Percentiles rank a stretch among this genome's conserved stretches.
phyloP scores from a whole-genome alignment of 2,113 vertebrate species.

The Dromas ardeola region DNA sequence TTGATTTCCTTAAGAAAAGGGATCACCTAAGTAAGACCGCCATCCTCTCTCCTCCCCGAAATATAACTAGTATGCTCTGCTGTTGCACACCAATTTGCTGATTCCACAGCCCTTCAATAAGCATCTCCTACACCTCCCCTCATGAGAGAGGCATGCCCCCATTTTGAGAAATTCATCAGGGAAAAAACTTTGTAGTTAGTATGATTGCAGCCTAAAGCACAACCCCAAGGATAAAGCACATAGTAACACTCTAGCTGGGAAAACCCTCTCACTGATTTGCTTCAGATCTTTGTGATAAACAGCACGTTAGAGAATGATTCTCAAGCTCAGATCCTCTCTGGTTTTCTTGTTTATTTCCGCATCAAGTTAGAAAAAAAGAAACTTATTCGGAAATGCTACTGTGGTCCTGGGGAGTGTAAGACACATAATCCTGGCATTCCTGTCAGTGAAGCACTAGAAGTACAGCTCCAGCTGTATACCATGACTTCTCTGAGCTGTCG shows the following conservation, averaged over 20 bases:
- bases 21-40: not conserved
- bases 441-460: not conserved
- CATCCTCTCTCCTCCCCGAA: accelerated
- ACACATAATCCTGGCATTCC: not conserved
- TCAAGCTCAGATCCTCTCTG: not conserved
- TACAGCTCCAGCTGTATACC: not conserved
- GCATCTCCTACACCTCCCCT: not conserved
- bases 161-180: not conserved
- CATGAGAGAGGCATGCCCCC: not conserved
- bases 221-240: not conserved
- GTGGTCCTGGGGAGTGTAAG: not conserved
- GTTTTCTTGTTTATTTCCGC: not conserved
- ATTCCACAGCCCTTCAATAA: not conserved
- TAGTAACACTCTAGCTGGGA: not conserved
- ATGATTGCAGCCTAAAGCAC: not conserved
- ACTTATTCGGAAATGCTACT: not conserved
- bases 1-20: not conserved
- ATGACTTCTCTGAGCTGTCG: not conserved
- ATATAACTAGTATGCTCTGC: not conserved
- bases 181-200: not conserved
- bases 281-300: not conserved
- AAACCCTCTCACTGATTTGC: not conserved
- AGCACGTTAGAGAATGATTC: not conserved
- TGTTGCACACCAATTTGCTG: not conserved
- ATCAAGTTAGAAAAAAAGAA: not conserved